A percentile compares a stretch with the other conserved stretches of the same genome.
phyloP scores from a whole-genome alignment of 2,113 vertebrate species.

The Notiomystis cincta region DNA sequence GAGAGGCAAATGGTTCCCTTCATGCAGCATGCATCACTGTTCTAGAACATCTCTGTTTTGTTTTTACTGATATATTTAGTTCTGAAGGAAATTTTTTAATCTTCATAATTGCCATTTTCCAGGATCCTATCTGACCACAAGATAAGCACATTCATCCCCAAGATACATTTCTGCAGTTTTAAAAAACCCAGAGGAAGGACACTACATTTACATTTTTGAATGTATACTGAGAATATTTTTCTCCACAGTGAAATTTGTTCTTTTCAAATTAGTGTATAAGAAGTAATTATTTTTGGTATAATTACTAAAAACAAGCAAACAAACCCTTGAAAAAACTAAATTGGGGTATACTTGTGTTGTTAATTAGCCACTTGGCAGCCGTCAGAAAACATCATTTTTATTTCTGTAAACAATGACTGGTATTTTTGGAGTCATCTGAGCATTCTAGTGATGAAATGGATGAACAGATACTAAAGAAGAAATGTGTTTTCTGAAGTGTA shows the following conservation, averaged over 20 bases:
- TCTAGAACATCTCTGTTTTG: background rate
- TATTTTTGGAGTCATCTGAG: background rate
- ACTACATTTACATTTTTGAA: background rate
- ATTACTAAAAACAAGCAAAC: background rate
- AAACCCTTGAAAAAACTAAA: background rate
- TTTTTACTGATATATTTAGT: background rate
- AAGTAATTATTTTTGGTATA: background rate
- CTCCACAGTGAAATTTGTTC: background rate
- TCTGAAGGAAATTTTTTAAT: background rate
- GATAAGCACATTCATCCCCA: background rate
- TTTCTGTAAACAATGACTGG: background rate
- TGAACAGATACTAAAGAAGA: background rate
- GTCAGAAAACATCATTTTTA: background rate
- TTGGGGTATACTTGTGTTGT: background rate
- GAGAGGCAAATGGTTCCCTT: background rate
- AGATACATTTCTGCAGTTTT: background rate
- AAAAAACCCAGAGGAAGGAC: background rate
- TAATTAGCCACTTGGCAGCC: conserved; percentile 6
- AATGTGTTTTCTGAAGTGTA: background rate
- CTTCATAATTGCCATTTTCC: background rate
- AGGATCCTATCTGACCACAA: background rate
- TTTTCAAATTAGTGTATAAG: background rate
- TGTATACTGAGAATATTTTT: background rate
- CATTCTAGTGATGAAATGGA: background rate
- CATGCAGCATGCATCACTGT: background rate